Evolutionary conservation across 2,113 vertebrate species (phyloP), one percentile per base, ranked within the genome.

Genomic region (Ciconia maguari): DNA sequence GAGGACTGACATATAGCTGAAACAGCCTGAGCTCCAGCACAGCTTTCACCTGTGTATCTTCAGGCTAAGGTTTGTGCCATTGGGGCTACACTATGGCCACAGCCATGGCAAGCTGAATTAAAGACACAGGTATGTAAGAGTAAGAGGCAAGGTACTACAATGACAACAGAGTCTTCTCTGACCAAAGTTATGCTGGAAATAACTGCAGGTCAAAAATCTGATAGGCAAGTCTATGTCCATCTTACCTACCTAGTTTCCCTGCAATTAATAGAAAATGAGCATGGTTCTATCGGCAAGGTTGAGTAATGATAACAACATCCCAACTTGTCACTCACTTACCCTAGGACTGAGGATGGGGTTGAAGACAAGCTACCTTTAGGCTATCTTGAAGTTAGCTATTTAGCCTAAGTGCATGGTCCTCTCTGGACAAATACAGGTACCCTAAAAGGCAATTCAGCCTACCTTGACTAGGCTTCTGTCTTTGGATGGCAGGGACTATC

Each of bases 41-140:
- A 49, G 16, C 14, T 29, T 55, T 42, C 32, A n/a, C 61, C 48
- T 36, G 3, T 18, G 11, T 10, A 21, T 27, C 13, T 51, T 44
- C 30, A 55, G 41, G 34, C 32, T 64, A 3, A 42, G 51, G 36
- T 24, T 17, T 51, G 14, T 74, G 55, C 64, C 19, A 5, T 0
- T 32, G 21, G 16, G 69, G 38, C 64, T 82, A 16, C 3, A 2
- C 14, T 24, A 8, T 2, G 36, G 42, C 69, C 34, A 52, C 36
- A 26, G 8, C 7, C 49, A 11, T 0, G 3, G 27, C 55, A 49
- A 34, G 41, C 11, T 30, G 41, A 49, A 20, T 60, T 66, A 41
- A 41, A 66, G 55, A 14, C 32, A 61, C 34, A 20, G 42, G 27
- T 57, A 30, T 0, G 0, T 11, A 44, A 44, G 19, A 71, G 19